Percentiles rank a stretch among this genome's conserved stretches.
These are phyloP conservation scores for Euleptes europaea DNA, from an alignment of 2,113 vertebrate species.

Conservation along the genomic window DNA sequence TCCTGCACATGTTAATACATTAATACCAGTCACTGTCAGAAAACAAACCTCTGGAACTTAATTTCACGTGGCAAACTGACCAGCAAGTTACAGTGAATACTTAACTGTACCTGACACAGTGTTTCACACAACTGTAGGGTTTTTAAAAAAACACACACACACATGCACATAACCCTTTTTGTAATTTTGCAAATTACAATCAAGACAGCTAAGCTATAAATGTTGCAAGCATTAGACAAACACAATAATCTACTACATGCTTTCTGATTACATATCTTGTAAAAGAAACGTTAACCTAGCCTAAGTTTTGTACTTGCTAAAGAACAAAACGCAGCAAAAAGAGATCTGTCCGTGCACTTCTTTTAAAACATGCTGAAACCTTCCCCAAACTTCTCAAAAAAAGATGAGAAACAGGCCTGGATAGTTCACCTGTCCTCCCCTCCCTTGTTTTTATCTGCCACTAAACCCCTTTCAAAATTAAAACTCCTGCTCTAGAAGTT, in stretches of 20 bases:
- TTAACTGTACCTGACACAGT: constrained; percentile 24
- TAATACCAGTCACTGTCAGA: constrained; percentile 47
- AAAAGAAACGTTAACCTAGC: not conserved
- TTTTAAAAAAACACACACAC: not conserved
- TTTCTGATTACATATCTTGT: not conserved
- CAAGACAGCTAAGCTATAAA: constrained; percentile 24
- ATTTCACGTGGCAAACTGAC: constrained; percentile 70
- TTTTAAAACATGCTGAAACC: not conserved
- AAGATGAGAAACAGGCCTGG: constrained; percentile 47
- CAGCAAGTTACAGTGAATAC: constrained; percentile 55
- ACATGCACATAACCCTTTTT: not conserved
- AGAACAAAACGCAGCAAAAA: not conserved
- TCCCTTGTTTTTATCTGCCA: not conserved
- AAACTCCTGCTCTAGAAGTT: constrained; percentile 45
- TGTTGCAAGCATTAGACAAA: constrained; percentile 40
- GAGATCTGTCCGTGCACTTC: not conserved
- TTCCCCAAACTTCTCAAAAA: not conserved
- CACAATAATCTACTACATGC: not conserved
- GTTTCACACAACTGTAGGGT: not conserved
- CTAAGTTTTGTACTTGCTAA: not conserved
- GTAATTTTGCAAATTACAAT: constrained; percentile 48
- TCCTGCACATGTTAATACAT: constrained; percentile 43
- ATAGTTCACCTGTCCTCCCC: not conserved
- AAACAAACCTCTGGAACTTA: constrained; percentile 63
- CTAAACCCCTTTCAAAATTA: constrained; percentile 34